A percentile compares a stretch with the other conserved stretches of the same genome.
Evolutionary conservation across 2,113 vertebrate genomes (phyloP).

Genomic region (Bettongia penicillata): DNA sequence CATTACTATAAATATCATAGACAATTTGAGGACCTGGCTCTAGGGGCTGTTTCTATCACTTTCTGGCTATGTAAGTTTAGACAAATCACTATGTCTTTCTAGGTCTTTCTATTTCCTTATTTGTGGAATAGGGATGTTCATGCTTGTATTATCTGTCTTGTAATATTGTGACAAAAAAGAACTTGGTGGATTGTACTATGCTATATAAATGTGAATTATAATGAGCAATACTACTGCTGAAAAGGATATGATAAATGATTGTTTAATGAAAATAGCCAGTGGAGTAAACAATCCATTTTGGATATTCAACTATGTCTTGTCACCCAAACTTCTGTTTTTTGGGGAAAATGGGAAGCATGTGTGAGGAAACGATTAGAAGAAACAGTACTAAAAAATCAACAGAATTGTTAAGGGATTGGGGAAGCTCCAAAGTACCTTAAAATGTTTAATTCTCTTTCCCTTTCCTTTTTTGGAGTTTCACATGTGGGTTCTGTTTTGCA

Average conservation of each 20-base stretch:
- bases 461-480: neutral
- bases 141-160: neutral
- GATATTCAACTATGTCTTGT: neutral
- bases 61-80: neutral
- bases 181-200: neutral
- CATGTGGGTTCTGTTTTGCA: neutral
- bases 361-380: neutral
- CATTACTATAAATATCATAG: neutral
- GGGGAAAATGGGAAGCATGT: neutral
- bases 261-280: neutral
- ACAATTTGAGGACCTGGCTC: neutral
- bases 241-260: neutral
- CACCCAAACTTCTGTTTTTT: neutral
- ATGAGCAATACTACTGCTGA: neutral
- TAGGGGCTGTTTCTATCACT: neutral
- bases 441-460: neutral
- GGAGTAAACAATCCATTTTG: neutral
- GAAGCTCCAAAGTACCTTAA: neutral
- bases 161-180: neutral
- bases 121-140: neutral
- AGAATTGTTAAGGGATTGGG: neutral
- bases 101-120: neutral
- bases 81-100: neutral
- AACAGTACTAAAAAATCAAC: neutral
- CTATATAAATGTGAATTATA: neutral